Conservation (phyloP, 2,888 invertebrate species). For the Pyrochroa serraticornis region DNA sequence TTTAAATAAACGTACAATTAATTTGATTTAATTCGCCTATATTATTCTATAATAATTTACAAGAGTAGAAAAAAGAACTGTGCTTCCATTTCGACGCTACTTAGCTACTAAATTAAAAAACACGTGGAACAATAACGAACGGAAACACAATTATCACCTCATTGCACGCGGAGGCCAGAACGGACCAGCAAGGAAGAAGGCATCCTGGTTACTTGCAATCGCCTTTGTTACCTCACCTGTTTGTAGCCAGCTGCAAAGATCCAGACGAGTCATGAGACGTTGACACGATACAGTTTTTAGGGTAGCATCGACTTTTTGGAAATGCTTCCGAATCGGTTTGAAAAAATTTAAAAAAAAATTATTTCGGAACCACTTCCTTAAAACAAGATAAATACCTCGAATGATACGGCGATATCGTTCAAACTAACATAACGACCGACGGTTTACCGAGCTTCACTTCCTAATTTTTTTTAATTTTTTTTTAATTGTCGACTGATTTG, state of each 20-base stretch:
- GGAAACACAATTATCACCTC: constrained; percentile 30
- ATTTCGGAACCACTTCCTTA: constrained; percentile 6
- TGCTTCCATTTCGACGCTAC: constrained; percentile 20
- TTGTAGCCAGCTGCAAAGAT: constrained; percentile 47
- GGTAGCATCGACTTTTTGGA: not conserved
- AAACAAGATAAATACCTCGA: constrained; percentile 34
- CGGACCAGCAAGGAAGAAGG: constrained; percentile 3
- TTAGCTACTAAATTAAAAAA: not conserved
- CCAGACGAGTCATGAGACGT: constrained; percentile 40
- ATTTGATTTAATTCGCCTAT: constrained; percentile 8
- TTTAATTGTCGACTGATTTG: not conserved
- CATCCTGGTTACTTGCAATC: constrained; percentile 6
- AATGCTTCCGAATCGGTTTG: constrained; percentile 2
- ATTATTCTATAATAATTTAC: constrained; percentile 25
- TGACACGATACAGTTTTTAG: constrained; percentile 24
- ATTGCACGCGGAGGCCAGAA: constrained; percentile 24
- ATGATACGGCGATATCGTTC: constrained; percentile 25
- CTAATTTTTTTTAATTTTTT: not conserved
- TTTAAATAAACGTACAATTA: constrained; percentile 6
- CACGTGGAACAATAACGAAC: constrained; percentile 5
- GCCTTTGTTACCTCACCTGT: constrained; percentile 47
- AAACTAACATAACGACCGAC: constrained; percentile 17
- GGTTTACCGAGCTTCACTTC: constrained; percentile 1
- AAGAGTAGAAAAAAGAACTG: constrained; percentile 27
- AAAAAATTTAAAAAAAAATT: constrained; percentile 1